Conservation (phyloP, 2,888 invertebrate species). For the Amitus sp. region DNA sequence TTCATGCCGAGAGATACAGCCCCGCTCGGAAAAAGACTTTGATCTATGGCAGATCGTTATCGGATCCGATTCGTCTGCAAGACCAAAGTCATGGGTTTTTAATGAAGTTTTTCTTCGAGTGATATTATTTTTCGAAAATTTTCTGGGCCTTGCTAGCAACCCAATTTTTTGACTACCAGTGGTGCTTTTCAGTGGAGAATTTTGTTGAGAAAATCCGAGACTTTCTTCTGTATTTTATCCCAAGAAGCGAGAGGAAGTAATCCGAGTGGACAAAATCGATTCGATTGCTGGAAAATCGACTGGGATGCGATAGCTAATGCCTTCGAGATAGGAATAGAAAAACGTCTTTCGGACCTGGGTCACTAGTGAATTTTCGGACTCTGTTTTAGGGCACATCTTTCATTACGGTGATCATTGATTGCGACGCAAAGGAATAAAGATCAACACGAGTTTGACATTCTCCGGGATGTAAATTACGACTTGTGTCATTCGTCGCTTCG, state of each 20-base stretch:
- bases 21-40: neutral
- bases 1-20: conserved; percentile 9
- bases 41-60: neutral
- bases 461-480: conserved; percentile 1
- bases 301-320: conserved; percentile 7
- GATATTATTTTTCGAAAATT: neutral
- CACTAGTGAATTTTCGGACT: conserved; percentile 11
- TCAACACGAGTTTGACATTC: no score
- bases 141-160: no score
- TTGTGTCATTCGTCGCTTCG: neutral
- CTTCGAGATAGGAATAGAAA: conserved; percentile 7
- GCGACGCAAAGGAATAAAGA: no score
- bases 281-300: conserved; percentile 8
- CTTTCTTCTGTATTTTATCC: neutral
- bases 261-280: conserved; percentile 9
- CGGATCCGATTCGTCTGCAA: neutral
- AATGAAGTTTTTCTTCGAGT: neutral
- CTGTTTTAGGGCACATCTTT: no score
- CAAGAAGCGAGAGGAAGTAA: neutral
- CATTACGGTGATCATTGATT: neutral
- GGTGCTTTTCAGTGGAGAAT: no score
- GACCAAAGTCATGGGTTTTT: neutral
- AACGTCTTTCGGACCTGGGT: conserved; percentile 8
- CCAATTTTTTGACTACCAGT: no score
- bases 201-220: neutral